Evolutionary conservation across 2,888 invertebrate species (phyloP).

Genomic region (Cactoblastis cactorum): DNA sequence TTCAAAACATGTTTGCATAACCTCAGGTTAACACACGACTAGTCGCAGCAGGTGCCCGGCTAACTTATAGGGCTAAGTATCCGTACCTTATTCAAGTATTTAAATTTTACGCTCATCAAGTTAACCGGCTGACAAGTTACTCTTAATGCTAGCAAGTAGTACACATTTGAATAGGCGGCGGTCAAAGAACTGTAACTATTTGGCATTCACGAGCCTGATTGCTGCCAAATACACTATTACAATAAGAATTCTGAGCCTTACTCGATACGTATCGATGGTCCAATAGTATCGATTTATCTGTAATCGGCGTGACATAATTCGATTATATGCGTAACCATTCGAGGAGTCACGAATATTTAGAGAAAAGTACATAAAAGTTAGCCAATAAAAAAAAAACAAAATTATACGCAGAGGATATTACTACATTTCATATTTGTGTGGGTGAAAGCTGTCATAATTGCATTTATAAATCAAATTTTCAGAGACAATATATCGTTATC

Average conservation of each 20-base stretch:
- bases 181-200: slow-evolving; percentile 71
- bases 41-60: slow-evolving; percentile 2
- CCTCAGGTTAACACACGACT: neutral
- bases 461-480: slow-evolving; percentile 7
- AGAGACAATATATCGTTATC: slow-evolving; percentile 7
- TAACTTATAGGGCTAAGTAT: slow-evolving; percentile 6
- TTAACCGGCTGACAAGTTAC: slow-evolving; percentile 35
- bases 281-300: slow-evolving; percentile 67
- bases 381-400: neutral
- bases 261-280: slow-evolving; percentile 44
- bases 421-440: neutral
- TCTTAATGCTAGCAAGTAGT: slow-evolving; percentile 31
- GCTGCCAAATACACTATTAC: slow-evolving; percentile 73
- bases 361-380: slow-evolving; percentile 5
- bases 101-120: slow-evolving; percentile 27
- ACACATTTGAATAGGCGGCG: slow-evolving; percentile 44
- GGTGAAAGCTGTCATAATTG: slow-evolving; percentile 4
- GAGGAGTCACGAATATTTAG: slow-evolving; percentile 1
- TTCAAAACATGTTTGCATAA: slow-evolving; percentile 4
- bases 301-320: slow-evolving; percentile 48
- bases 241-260: slow-evolving; percentile 63
- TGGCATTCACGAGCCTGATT: slow-evolving; percentile 62
- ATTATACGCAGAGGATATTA: neutral
- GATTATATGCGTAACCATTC: slow-evolving; percentile 27
- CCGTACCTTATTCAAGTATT: slow-evolving; percentile 2